Base-by-base conservation (phyloP, 1,140 invertebrate genomes). In the Temnothorax longispinosus region DNA sequence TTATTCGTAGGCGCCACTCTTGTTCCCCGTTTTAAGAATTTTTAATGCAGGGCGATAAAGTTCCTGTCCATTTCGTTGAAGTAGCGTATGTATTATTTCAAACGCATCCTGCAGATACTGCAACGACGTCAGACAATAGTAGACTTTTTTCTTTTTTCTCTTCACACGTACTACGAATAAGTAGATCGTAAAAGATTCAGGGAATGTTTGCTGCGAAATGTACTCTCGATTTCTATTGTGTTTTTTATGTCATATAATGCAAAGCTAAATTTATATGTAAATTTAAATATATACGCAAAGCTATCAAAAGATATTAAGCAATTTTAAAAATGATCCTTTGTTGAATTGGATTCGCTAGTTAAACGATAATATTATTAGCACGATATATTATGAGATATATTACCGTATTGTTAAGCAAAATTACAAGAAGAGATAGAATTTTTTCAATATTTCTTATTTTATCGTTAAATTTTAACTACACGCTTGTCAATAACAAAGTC, bases 41-140 rank as follows among this genome's bases (percentile, higher is more conserved):
- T 81, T 81, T 81, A 81, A 81, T 71, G 50, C 35, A 71, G 50
- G 5, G 4, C 47, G 50, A 71, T 71, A 71, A 81, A 81, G 47
- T 69, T 69, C 2, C 35, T 69, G 47, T 81, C 21, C n/a, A 71
- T 81, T 56, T 27, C 13, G n/a, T n/a, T 69, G 35, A 69, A 52
- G 13, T n/a, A 38, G 4, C 44, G n/a, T 41, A 67, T 54, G 58
- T 41, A 58, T 80, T 80, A 80, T 80, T 69, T 69, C 35, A 18
- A 13, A 38, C 10, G 7, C 13, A 27, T 67, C 27, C 10, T 38
- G n/a, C 47, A 54, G n/a, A 71, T 18, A 41, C 15, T 44, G 50
- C 47, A 69, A 54, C 32, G n/a, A 44, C 32, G 35, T 54, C 58
- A 32, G 10, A n/a, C 21, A 64, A 50, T 56, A 47, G 32, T 62